Base-by-base conservation (phyloP, 2,797 vertebrate species). In the Poeciliopsis presidionis region DNA sequence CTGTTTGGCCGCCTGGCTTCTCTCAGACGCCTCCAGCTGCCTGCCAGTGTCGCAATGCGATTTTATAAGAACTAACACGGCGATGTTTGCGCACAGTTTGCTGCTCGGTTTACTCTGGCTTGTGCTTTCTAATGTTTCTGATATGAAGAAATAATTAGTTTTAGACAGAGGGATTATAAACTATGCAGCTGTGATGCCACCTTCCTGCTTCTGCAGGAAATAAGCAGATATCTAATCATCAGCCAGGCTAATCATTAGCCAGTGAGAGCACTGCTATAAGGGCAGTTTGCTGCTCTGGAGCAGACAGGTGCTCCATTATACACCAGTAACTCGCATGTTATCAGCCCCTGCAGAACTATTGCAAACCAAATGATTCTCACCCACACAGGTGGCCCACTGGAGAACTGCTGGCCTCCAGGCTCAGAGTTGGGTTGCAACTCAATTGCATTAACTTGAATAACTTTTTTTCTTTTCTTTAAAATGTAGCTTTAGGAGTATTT, bases 21-120 rank as follows among this genome's bases (percentile, higher is more conserved):
- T 25, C 59, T 33, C 5, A 36, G 59, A 33, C 59, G 2, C 18
- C 33, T 39, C 63, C 63, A 65, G 36, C 18, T 65, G 63, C 20
- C 36, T 65, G 33, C 7, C 18, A 39, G 36, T 67, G 63, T 67
- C 63, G 63, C 63, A 67, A 39, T 67, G 63, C 63, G 63, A 67
- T 25, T 25, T 67, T 39, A 5, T 1, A 67, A 63, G 20, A 25
- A 67, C 33, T 5, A 41, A 41, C 20, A 67, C 11, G 36, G 36
- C 20, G 13, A 2, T 67, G 22, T 41, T 22, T 67, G 36, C 30
- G 4, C 59, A 63, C 16, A 4, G 7, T 41, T 20, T 20, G 5
- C 20, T 36, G 30, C 7, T 63, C 6, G 16, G 33, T 20, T 12
- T 13, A 2, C 61, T 20, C 16, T 33, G 9, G 36, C 63, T 41